Base-by-base conservation (phyloP, 2,888 invertebrate species). In the Synergus umbraculus region DNA sequence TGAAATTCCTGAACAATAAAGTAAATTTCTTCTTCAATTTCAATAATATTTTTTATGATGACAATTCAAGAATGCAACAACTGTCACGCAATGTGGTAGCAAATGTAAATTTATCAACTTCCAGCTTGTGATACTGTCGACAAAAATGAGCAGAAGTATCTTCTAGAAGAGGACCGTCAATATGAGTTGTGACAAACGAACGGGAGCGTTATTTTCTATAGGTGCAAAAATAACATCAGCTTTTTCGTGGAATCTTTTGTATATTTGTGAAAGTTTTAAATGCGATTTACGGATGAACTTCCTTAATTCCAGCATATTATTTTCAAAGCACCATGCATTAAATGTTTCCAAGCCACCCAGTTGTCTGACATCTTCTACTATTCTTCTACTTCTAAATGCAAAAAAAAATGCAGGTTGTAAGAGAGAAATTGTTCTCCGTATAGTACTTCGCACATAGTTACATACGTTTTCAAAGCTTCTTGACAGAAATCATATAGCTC, bases 231-330 rank as follows among this genome's bases (percentile, higher is more conserved):
- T 29, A 63, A 41, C 4, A 65, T 18, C 13, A n/a, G 41, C 43
- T n/a, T 60, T 4, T 65, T 77, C 66, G 4, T 12, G 10, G 3
- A 77, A n/a, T 18, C 77, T 10, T 37, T 77, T 77, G 41, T 65
- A 49, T 13, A 77, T 46, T 49, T 77, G 77, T 44, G n/a, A n/a
- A n/a, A 76, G 76, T 76, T 49, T 49, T 15, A 76, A 54, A n/a
- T 29, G 49, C n/a, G 76, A 37, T 65, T 65, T 77, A 29, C 77
- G 29, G 8, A 29, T 43, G 15, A 29, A 60, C 18, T 63, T 60
- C 15, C 18, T n/a, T 15, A 58, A 22, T 58, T 18, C 58, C 15
- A 41, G 41, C 58, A 18, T 54, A 29, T 64, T 64, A 29, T 64
- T 64, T 64, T 64, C 64, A 64, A 29, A 64, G 29, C 22, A 22